Conservation (phyloP, 2,797 vertebrate genomes). For the Cynopterus sphinx region DNA sequence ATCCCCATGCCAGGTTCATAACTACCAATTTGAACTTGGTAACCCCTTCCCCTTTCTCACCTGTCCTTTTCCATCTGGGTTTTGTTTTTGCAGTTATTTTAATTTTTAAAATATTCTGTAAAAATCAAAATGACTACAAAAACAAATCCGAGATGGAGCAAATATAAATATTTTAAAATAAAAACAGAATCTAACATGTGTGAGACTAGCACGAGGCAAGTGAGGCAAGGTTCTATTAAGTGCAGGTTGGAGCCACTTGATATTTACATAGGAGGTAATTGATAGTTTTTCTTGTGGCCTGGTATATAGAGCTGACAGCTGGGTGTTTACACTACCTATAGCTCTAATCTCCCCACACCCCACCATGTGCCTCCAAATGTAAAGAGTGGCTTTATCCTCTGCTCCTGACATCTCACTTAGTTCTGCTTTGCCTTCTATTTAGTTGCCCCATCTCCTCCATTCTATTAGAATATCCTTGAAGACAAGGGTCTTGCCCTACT, state of each 20-base stretch:
- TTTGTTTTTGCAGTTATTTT: too few species aligned
- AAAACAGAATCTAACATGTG: neutral
- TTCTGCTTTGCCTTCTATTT: neutral
- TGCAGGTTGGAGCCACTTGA: neutral
- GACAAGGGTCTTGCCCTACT: neutral
- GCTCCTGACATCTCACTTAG: neutral
- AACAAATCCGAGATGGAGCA: neutral
- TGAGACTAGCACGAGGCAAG: neutral
- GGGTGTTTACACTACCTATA: neutral
- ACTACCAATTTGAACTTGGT: too few species aligned
- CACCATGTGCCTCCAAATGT: neutral
- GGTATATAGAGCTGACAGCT: neutral
- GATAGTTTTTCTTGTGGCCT: neutral
- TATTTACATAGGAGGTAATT: neutral
- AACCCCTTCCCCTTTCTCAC: too few species aligned
- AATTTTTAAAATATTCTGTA: neutral
- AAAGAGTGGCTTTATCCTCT: neutral
- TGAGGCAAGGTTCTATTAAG: neutral
- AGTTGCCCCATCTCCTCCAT: neutral
- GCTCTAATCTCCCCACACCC: neutral
- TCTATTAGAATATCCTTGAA: neutral
- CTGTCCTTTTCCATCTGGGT: too few species aligned
- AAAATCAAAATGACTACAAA: neutral
- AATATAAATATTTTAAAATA: neutral
- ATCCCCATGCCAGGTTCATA: too few species aligned